Conservation (phyloP, 1,140 invertebrate species). For the Ceratina calcarata region DNA sequence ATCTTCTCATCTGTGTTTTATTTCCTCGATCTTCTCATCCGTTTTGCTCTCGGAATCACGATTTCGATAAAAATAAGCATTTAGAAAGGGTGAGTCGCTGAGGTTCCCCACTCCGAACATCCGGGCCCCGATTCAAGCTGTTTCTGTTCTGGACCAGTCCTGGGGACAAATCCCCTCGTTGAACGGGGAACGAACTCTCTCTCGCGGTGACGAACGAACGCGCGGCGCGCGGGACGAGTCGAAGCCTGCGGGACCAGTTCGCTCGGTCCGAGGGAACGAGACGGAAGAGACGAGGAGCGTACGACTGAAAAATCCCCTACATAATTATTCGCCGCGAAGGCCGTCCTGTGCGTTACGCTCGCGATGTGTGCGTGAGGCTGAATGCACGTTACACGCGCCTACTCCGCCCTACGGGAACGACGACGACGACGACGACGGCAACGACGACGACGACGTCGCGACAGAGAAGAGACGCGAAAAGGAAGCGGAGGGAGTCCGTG, state of each 20-base stretch:
- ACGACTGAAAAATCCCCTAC: constrained; percentile 70
- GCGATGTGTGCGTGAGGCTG: constrained; percentile 40
- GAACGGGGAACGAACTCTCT: constrained; percentile 53
- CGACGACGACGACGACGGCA: not conserved
- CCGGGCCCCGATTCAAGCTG: constrained; percentile 42
- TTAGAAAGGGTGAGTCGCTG: not conserved
- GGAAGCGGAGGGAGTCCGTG: constrained; percentile 5
- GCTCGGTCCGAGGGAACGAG: constrained; percentile 3
- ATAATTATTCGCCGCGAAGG: constrained; percentile 75
- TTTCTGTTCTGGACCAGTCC: constrained; percentile 56
- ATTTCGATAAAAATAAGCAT: too few species aligned
- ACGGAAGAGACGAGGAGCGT: constrained; percentile 2
- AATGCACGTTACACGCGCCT: constrained; percentile 46
- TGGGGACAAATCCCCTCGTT: constrained; percentile 39
- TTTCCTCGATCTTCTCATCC: too few species aligned
- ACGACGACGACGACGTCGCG: not conserved
- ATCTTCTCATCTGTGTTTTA: too few species aligned
- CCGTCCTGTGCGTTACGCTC: constrained; percentile 71
- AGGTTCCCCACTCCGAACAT: constrained; percentile 40
- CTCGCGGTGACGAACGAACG: constrained; percentile 46
- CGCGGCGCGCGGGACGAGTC: constrained; percentile 37
- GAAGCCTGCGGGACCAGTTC: constrained; percentile 59
- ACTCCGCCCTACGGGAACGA: constrained; percentile 24
- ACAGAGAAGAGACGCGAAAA: not conserved
- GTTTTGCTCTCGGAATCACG: too few species aligned